Conservation (phyloP, 2,888 invertebrate genomes). For the Synanthedon myopaeformis region DNA sequence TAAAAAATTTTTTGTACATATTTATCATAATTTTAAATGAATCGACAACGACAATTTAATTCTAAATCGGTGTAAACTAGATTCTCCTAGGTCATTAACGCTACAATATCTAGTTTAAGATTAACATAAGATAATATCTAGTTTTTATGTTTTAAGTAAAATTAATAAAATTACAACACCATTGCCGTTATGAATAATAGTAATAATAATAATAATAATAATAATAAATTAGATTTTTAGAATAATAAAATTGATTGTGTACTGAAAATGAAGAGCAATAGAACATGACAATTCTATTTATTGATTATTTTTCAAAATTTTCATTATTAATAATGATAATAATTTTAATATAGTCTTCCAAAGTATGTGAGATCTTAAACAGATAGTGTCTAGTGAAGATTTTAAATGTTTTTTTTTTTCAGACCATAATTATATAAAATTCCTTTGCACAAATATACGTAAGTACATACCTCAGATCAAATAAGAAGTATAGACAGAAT, state of each 20-base stretch:
- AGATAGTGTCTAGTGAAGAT: slow-evolving; percentile 7
- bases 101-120: slow-evolving; percentile 18
- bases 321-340: slow-evolving; percentile 18
- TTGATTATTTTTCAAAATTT: slow-evolving; percentile 22
- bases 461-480: too few relatives aligned
- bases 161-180: slow-evolving; percentile 46
- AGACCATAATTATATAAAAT: background rate
- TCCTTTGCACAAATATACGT: slow-evolving; percentile 3
- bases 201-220: slow-evolving; percentile 5
- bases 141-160: slow-evolving; percentile 6
- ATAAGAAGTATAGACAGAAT: too few relatives aligned
- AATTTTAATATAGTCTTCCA: slow-evolving; percentile 61
- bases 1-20: slow-evolving; percentile 25
- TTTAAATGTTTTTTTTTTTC: background rate
- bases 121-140: slow-evolving; percentile 6
- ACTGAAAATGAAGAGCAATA: slow-evolving; percentile 55
- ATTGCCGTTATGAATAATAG: slow-evolving; percentile 32
- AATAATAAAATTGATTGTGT: slow-evolving; percentile 26
- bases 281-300: slow-evolving; percentile 23
- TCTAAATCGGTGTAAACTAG: slow-evolving; percentile 62
- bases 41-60: slow-evolving; percentile 66
- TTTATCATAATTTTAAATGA: slow-evolving; percentile 21
- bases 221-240: slow-evolving; percentile 10
- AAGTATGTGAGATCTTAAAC: slow-evolving; percentile 46
- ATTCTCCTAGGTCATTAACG: slow-evolving; percentile 21